These are phyloP conservation scores for Aselliscus stoliczkanus DNA, from an alignment of 2,797 vertebrate genomes.

Conservation along the genomic window DNA sequence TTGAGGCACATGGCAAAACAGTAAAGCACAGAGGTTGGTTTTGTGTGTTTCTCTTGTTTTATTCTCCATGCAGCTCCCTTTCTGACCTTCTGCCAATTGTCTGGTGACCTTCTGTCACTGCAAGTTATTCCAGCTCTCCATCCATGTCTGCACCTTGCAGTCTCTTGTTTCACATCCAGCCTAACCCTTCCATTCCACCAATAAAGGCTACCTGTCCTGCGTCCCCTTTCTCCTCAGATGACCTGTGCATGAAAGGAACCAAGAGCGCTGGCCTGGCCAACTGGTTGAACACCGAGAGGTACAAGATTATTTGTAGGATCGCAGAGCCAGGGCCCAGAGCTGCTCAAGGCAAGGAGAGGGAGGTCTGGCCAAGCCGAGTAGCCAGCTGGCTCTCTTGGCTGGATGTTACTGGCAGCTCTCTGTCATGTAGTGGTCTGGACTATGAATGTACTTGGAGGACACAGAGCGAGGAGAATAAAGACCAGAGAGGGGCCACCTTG, in stretches of 20 bases:
- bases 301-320: constrained; percentile 60
- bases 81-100: not conserved
- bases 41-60: not conserved
- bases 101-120: constrained; percentile 30
- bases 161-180: not conserved
- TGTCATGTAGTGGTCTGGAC: not conserved
- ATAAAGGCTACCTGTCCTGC: not conserved
- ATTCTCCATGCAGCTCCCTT: not conserved
- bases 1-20: not conserved
- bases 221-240: constrained; percentile 66
- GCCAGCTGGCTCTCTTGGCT: constrained; percentile 71
- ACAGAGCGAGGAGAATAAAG: not conserved
- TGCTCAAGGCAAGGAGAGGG: constrained; percentile 33
- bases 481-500: not conserved
- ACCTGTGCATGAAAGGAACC: constrained; percentile 34
- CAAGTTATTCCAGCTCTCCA: not conserved
- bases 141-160: not conserved
- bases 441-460: not conserved
- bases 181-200: not conserved
- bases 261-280: constrained; percentile 25
- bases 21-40: not conserved
- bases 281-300: constrained; percentile 46
- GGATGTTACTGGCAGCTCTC: not conserved
- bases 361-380: constrained; percentile 46
- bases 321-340: constrained; percentile 38